Evolutionary conservation across 2,888 invertebrate genomes (phyloP), one percentile per base, ranked within the genome.

Genomic region (Diarsia brunnea): DNA sequence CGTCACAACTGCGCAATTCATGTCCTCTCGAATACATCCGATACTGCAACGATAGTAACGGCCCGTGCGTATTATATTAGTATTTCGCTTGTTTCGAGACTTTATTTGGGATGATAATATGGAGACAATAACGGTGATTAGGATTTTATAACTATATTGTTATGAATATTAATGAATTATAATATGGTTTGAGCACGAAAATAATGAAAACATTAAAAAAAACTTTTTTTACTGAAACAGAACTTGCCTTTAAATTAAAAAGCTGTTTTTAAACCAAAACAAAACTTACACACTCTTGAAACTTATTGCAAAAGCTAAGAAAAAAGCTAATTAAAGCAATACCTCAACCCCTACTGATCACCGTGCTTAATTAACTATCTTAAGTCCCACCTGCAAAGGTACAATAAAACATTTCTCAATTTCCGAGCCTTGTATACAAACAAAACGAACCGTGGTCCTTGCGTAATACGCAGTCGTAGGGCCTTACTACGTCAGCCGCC

Each of bases 1-100:
- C 96, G 94, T 94, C 95, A 94, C 92, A 95, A 95, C 95, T 95
- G 95, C 96, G 96, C 96, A 94, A 95, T 95, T 95, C 95, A 95
- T 94, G 93, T 93, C 92, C 92, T 93, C 93, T 90, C 91, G 90
- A 90, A 91, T 92, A 92, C 90, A 92, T 89, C 91, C 91, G 89
- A 91, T 92, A 92, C 91, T 92, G 91, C 92, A 92, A 89, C 88
- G 89, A 89, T 89, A 88, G 89, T 90, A 91, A 90, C 88, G 88
- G 89, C 88, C 86, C 90, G 88, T 87, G 87, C 76, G 84, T 87
- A 86, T 88, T 84, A 65, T 69, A 80, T 64, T 69, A 80, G 55
- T 64, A 49, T 69, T 77, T 69, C 65, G 55, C 31, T 49, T 75
- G 75, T 73, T 80, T 73, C 47, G 43, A 47, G 14, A 43, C 12